Base-by-base conservation (phyloP, 2,888 invertebrate genomes). In the Polyploca ridens region DNA sequence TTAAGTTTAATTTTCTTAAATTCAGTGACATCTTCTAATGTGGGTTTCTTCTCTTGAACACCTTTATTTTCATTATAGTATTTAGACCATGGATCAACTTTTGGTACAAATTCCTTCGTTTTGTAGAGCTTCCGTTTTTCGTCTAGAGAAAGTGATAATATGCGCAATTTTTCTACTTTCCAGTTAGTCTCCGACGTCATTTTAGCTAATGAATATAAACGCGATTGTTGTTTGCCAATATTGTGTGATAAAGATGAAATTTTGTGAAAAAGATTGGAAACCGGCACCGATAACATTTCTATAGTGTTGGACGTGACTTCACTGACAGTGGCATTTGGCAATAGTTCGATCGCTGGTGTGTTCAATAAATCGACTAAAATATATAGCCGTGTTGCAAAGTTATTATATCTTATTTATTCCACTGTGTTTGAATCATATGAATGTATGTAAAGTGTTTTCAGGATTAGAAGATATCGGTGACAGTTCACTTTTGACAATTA, bases 41-140 rank as follows among this genome's bases (percentile, higher is more conserved):
- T 90, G 54, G 79, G 85, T 61, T 94, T 94, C 63, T 87, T 88
- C 11, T 81, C 75, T 16, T 85, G 87, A 49, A 89, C 73, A 66
- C 89, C 85, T 72, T 87, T 84, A 70, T 89, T 77, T 77, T 88
- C 83, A 67, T 82, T 68, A 63, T 91, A 88, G 74, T 95, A 95
- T 67, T 91, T 88, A 58, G 82, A 76, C 96, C 96, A 96, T 27
- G 95, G 91, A 54, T 93, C 90, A 63, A 96, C 88, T n/a, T 44
- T 44, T 44, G 41, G 7, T 41, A 16, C 13, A 41, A 19, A 41
- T 61, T 90, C 87, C 49, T 84, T 82, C 3, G 80, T 78, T 73
- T 90, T 94, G 73, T 95, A 95, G 35, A 89, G 74, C 69, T 92
- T 90, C 65, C 95, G 89, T 83, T 95, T 96, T 44, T 95, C 94